Evolutionary conservation across 1,140 invertebrate genomes (phyloP).

Genomic region (Agrilus planipennis): DNA sequence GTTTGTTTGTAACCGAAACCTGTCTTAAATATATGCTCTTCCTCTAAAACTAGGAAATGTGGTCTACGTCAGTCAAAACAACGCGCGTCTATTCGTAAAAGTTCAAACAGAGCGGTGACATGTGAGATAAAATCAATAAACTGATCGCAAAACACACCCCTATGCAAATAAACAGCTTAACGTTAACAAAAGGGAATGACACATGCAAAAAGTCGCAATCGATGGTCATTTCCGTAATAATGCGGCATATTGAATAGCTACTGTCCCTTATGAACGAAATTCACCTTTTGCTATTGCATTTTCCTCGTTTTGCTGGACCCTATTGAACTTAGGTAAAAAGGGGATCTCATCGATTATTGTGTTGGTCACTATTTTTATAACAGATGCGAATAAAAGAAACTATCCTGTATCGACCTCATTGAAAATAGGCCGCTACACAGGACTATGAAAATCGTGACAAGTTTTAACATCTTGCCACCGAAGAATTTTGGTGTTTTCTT

Average conservation of each 20-base stretch:
- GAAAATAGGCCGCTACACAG: no score
- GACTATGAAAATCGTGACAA: no score
- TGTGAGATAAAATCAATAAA: no score
- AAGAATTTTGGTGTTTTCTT: no score
- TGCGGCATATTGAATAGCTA: neutral
- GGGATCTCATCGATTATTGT: neutral
- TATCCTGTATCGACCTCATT: no score
- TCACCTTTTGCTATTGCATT: neutral
- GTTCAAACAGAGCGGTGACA: no score
- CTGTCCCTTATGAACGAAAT: conserved; percentile 1
- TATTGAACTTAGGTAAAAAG: neutral
- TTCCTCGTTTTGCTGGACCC: neutral
- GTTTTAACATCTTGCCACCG: no score
- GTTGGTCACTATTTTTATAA: neutral
- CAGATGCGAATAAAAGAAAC: neutral
- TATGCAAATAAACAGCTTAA: conserved; percentile 6
- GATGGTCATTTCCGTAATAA: conserved; percentile 4
- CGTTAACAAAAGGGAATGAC: neutral
- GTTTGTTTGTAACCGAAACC: no score
- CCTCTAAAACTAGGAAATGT: no score
- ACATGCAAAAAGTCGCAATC: conserved; percentile 2
- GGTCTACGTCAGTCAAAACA: no score
- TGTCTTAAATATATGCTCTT: no score
- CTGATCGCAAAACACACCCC: neutral
- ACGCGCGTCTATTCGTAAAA: no score